Conservation (phyloP, 2,888 invertebrate species). For the Himalopsyche kuldschensis region DNA sequence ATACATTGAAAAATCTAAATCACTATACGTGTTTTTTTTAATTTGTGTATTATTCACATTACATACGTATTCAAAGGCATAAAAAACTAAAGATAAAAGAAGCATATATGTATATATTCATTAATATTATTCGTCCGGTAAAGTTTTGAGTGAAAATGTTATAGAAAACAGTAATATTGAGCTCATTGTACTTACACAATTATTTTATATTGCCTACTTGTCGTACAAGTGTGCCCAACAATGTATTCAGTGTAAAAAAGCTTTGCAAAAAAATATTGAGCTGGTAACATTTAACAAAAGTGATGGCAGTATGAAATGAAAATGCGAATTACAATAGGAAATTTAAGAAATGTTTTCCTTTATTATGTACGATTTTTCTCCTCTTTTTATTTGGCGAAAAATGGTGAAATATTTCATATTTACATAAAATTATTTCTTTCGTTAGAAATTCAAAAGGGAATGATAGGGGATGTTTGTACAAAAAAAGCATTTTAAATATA, state of each 20-base stretch:
- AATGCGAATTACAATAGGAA: constrained; percentile 1
- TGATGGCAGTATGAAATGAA: background rate
- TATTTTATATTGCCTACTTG: background rate
- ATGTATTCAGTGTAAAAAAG: background rate
- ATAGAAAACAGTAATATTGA: background rate
- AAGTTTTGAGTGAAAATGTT: no score
- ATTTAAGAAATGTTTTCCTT: background rate
- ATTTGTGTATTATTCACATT: no score
- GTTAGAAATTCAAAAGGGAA: background rate
- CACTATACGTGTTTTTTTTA: no score
- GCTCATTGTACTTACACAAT: background rate
- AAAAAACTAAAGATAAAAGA: no score
- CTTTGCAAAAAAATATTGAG: background rate
- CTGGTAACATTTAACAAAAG: background rate
- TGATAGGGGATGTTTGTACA: background rate
- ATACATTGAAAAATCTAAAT: no score
- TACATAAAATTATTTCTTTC: constrained; percentile 1
- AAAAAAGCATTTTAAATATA: constrained; percentile 1
- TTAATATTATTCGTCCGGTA: no score
- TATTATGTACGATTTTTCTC: background rate
- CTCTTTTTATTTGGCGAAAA: background rate
- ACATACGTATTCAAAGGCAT: no score
- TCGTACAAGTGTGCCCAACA: background rate
- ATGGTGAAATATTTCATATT: constrained; percentile 1
- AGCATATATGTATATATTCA: no score